Base-by-base conservation (phyloP, 1,140 invertebrate genomes). In the Drepana arcuata region DNA sequence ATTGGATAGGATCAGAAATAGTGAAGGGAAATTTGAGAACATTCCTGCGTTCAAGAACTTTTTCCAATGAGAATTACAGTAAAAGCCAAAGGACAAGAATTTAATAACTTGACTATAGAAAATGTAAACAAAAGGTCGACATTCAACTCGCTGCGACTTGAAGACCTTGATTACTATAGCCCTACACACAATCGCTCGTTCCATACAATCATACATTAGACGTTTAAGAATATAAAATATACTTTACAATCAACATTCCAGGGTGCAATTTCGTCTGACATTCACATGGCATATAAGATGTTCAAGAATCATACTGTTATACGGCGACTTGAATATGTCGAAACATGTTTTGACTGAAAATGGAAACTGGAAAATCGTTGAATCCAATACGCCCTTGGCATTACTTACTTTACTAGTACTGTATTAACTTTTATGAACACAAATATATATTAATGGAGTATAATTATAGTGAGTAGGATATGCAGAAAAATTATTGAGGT, bases 301-400 rank as follows among this genome's bases (percentile, higher is more conserved):
- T 21, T 4, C 18, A 31, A 7, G 10, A 13, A 10, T 18, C 25
- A 11, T 28, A 27, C 14, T 15, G 14, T 30, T 43, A 38, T 41
- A n/a, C n/a, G n/a, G 44, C 34, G 23, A 51, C 39, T 49, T 29
- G 41, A 39, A 42, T 43, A 34, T 58, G 53, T 62, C 51, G 34
- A 44, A 55, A 59, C 66, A 41, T 55, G 66, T 69, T 68, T 67
- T 64, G 69, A 61, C 70, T 74, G 70, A 74, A 74, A 74, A 74
- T 71, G 70, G 70, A 70, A 74, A 70, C 67, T 72, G 59, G 71
- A 62, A 72, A 72, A 75, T 60, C 45, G 55, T 57, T 53, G 45
- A 50, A 48, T 41, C 29, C 41, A 52, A 49, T 46, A 33, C 63
- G 70, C 33, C 67, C 70, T 74, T 74, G 70, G 47, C 67, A 71